phyloP scores from a whole-genome alignment of 1,140 invertebrate genomes.

The Aphis gossypii region DNA sequence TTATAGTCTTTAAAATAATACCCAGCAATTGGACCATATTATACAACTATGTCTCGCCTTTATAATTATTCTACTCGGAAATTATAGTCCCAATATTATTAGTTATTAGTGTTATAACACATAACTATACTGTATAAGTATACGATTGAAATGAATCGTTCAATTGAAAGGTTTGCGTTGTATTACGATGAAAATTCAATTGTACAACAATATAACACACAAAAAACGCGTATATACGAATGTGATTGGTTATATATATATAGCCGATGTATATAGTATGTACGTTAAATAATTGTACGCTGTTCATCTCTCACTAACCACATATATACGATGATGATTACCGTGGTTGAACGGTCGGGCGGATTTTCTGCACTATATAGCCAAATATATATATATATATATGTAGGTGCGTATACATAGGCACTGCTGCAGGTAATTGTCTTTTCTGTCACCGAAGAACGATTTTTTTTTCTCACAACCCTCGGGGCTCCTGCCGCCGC shows the following conservation, averaged over 20 bases:
- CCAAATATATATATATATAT: background rate
- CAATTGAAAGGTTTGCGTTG: background rate
- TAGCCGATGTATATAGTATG: no score
- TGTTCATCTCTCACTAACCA: background rate
- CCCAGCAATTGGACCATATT: no score
- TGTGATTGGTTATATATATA: background rate
- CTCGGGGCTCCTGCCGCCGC: background rate
- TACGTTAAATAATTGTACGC: background rate
- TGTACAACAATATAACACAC: background rate
- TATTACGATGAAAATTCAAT: background rate
- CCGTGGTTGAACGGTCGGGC: background rate
- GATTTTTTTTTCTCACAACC: background rate
- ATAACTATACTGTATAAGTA: no score
- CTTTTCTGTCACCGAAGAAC: background rate
- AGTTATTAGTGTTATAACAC: no score
- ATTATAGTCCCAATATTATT: no score
- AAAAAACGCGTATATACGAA: background rate
- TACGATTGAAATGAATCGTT: no score
- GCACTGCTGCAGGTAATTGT: constrained; percentile 3
- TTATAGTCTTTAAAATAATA: no score
- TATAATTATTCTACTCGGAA: no score
- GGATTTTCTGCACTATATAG: background rate
- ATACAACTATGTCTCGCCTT: no score
- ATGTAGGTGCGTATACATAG: background rate
- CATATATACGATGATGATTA: background rate